Percentiles rank a stretch among this genome's conserved stretches.
Conservation (phyloP, 2,113 vertebrate species). For the Nestor notabilis region DNA sequence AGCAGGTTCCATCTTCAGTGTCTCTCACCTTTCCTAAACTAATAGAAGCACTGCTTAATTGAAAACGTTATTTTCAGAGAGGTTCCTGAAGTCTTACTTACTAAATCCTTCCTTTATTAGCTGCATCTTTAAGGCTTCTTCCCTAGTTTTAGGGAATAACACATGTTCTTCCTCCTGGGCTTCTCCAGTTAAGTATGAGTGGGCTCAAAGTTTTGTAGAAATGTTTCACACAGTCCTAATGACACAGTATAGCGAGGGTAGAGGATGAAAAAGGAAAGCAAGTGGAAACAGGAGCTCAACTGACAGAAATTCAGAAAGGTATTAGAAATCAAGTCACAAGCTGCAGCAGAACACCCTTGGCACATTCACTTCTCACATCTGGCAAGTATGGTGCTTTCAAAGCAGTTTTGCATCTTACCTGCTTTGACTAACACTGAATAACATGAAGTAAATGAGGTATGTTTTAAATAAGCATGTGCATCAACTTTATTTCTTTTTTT, state of each 20-base stretch:
- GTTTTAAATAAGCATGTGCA: neutral
- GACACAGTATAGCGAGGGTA: neutral
- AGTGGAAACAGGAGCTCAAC: neutral
- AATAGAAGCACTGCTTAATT: neutral
- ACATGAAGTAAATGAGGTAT: neutral
- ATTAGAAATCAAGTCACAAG: neutral
- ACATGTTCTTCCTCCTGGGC: neutral
- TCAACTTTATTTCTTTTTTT: neutral
- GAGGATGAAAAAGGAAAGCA: neutral
- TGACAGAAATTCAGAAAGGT: neutral
- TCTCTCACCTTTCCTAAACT: neutral
- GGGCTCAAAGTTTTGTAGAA: neutral
- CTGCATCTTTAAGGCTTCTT: neutral
- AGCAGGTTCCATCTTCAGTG: neutral
- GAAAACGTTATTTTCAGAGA: neutral
- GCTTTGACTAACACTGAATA: neutral
- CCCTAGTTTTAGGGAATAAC: neutral
- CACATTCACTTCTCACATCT: fast-evolving
- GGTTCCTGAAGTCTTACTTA: neutral
- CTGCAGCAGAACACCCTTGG: neutral
- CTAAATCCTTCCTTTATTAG: neutral
- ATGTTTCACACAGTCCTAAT: neutral
- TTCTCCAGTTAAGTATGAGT: neutral
- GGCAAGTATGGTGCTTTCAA: neutral
- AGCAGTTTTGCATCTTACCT: neutral